These are phyloP conservation scores for Theristicus caerulescens DNA, from an alignment of 2,113 vertebrate genomes.

Conservation along the genomic window DNA sequence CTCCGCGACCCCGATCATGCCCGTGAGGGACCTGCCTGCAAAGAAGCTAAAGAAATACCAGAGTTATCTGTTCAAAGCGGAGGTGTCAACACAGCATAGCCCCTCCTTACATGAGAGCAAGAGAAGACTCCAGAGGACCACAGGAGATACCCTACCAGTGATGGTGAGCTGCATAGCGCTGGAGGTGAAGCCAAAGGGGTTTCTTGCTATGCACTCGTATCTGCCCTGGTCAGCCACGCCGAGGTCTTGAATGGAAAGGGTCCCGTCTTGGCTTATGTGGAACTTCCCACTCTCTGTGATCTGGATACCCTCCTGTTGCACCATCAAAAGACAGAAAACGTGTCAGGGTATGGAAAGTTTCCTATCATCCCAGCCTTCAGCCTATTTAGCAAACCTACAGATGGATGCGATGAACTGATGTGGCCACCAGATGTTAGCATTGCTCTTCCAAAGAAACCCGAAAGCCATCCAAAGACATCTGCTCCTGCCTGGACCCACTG, in stretches of 20 bases:
- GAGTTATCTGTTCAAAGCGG: not conserved
- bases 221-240: slow-evolving; percentile 70
- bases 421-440: slow-evolving; percentile 66
- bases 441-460: slow-evolving; percentile 20
- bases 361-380: not conserved
- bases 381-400: not conserved
- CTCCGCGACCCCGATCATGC: rapidly evolving
- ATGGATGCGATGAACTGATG: not conserved
- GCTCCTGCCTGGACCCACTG: not conserved
- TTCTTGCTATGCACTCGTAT: slow-evolving; percentile 73
- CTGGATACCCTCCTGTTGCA: slow-evolving; percentile 69
- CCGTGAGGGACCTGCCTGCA: not conserved
- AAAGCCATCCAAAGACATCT: not conserved
- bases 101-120: rapidly evolving
- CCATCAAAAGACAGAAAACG: not conserved
- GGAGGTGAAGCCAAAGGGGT: slow-evolving; percentile 70
- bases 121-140: not conserved
- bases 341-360: not conserved
- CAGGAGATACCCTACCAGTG: slow-evolving; percentile 31
- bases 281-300: slow-evolving; percentile 76
- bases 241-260: slow-evolving; percentile 68
- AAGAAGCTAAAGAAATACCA: not conserved
- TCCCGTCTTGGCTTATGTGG: slow-evolving; percentile 63
- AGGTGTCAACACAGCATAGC: not conserved
- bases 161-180: slow-evolving; percentile 70